Percentiles rank a stretch among this genome's conserved stretches.
These are phyloP conservation scores for Drosophila micromelanica DNA, from an alignment of 1,140 invertebrate genomes.

Conservation along the genomic window DNA sequence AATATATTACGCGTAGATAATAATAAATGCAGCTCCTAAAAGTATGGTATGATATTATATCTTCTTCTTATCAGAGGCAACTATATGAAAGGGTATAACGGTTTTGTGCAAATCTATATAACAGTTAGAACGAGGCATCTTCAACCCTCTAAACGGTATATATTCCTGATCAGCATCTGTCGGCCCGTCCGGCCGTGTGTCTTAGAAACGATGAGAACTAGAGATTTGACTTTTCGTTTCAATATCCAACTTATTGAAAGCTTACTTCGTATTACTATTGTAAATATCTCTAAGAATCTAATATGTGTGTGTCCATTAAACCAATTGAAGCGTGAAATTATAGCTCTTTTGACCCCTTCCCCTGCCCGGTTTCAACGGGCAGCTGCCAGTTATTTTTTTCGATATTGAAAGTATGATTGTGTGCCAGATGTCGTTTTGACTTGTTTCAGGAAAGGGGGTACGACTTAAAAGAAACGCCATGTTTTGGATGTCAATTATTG, in stretches of 20 bases:
- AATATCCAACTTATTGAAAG: too few relatives aligned
- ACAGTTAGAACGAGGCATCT: too few relatives aligned
- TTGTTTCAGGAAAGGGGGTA: neutral
- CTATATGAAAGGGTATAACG: too few relatives aligned
- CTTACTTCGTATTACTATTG: too few relatives aligned
- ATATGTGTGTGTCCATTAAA: conserved; percentile 29
- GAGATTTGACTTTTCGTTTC: too few relatives aligned
- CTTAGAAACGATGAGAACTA: too few relatives aligned
- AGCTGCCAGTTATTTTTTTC: conserved; percentile 1
- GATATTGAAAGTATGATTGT: neutral
- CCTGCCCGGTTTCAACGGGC: conserved; percentile 19
- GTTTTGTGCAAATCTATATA: too few relatives aligned
- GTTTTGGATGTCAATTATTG: conserved; percentile 7
- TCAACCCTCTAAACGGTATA: too few relatives aligned
- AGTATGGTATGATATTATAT: conserved; percentile 41
- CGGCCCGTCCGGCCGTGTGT: too few relatives aligned
- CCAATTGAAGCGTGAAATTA: conserved; percentile 48
- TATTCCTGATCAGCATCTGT: too few relatives aligned
- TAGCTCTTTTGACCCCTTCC: conserved; percentile 30
- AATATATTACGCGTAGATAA: neutral
- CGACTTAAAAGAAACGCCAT: conserved; percentile 28
- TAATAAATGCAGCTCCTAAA: conserved; percentile 48
- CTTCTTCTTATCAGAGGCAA: neutral
- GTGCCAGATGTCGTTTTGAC: too few relatives aligned
- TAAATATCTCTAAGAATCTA: neutral